phyloP scores from a whole-genome alignment of 1,140 invertebrate species.

The silkworm (Bombyx mori) region ASM3026992v2 NC_085117.1:18198501-18199000 shows the following conservation, averaged over 20 bases:
- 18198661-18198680: neutral
- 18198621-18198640: slow-evolving; percentile 17
- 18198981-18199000: neutral
- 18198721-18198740: neutral
- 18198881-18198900: no score
- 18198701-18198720: slow-evolving; percentile 7
- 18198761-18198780: neutral
- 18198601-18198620: slow-evolving; percentile 5
- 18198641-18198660: slow-evolving; percentile 8
- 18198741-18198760: neutral
- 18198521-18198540: slow-evolving; percentile 13
- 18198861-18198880: no score
- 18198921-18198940: no score
- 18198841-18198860: no score
- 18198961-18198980: neutral
- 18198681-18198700: slow-evolving; percentile 8
- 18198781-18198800: no score
- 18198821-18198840: no score
- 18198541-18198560: slow-evolving; percentile 13
- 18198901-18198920: no score
- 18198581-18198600: neutral
- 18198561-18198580: neutral
- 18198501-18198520: no score
- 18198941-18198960: no score
- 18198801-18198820: neutral